These are phyloP conservation scores for Gobiocypris rarus DNA, from an alignment of 2,113 vertebrate genomes.

Conservation along the genomic window DNA sequence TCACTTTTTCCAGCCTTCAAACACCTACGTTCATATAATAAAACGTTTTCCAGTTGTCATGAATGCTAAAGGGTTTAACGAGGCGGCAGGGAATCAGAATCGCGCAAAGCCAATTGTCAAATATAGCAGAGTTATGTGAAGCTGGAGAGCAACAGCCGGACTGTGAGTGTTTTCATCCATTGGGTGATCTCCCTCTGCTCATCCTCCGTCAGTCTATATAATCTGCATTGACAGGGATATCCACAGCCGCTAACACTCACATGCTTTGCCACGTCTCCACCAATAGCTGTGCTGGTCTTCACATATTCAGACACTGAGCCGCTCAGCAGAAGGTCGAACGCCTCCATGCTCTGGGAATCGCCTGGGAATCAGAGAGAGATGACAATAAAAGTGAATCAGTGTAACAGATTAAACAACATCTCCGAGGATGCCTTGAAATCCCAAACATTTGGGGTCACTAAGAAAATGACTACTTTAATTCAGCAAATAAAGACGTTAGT, in stretches of 20 bases:
- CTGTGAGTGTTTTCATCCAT: background rate
- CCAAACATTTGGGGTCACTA: background rate
- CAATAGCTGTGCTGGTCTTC: slow-evolving; percentile 85
- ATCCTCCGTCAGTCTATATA: background rate
- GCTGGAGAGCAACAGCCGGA: background rate
- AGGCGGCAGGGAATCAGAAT: background rate
- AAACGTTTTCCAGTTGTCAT: background rate
- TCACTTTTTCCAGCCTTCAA: background rate
- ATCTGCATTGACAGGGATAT: background rate
- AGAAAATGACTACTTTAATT: too few species aligned
- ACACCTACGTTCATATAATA: background rate
- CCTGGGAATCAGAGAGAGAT: slow-evolving; percentile 68
- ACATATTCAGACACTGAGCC: slow-evolving; percentile 87
- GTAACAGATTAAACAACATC: background rate
- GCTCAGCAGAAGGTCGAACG: slow-evolving; percentile 85
- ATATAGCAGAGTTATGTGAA: slow-evolving; percentile 34
- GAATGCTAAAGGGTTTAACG: background rate
- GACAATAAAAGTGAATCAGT: background rate
- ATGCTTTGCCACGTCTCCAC: slow-evolving; percentile 90
- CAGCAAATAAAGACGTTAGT: too few species aligned
- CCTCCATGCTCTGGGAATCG: slow-evolving; percentile 82
- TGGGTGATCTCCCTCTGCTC: slow-evolving; percentile 3
- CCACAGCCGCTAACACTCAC: slow-evolving; percentile 76
- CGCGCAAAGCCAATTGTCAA: slow-evolving; percentile 19
- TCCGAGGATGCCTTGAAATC: background rate